Base-by-base conservation (phyloP, 2,113 vertebrate species). In the Panurus biarmicus region DNA sequence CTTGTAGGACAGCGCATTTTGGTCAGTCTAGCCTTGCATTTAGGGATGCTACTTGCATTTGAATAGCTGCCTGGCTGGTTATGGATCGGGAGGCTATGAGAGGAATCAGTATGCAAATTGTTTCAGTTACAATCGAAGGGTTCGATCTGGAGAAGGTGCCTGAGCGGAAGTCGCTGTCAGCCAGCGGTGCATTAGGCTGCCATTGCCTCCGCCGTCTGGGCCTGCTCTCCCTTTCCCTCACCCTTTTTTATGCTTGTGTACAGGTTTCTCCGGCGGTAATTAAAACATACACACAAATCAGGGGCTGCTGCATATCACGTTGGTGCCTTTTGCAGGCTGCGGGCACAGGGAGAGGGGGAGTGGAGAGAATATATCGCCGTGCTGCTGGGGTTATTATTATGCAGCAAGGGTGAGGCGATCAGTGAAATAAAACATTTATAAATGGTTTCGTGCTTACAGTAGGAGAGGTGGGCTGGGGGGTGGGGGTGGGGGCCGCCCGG, bases 81-180 rank as follows among this genome's bases (percentile, higher is more conserved):
- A 98, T 98, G 98, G 98, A 98, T 99, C 98, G 97, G 98, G 96
- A 98, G 97, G 98, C 98, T 97, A 98, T 97, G 98, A 98, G 98
- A 99, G 98, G 98, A 99, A 99, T 99, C 99, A 98, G 98, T 99
- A 99, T 99, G 99, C 99, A 99, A 99, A 99, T 99, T 98, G 98
- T 98, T 98, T 99, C 98, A 97, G 98, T 99, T 98, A 98, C 99
- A 99, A 99, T 99, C 99, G 99, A 99, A 99, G 98, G 98, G 98
- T 99, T 99, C 99, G 99, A 99, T 99, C 99, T 98, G 98, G 95
- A 96, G 97, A 97, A 97, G 98, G 97, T 96, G 97, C 97, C 97
- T 97, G 96, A 96, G 97, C 97, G 98, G 98, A 98, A 98, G 98
- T 96, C 98, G 98, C 98, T 98, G 98, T 99, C 98, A 98, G 98